phyloP scores from a whole-genome alignment of 2,888 invertebrate species.

The Drosophila quinaria region DNA sequence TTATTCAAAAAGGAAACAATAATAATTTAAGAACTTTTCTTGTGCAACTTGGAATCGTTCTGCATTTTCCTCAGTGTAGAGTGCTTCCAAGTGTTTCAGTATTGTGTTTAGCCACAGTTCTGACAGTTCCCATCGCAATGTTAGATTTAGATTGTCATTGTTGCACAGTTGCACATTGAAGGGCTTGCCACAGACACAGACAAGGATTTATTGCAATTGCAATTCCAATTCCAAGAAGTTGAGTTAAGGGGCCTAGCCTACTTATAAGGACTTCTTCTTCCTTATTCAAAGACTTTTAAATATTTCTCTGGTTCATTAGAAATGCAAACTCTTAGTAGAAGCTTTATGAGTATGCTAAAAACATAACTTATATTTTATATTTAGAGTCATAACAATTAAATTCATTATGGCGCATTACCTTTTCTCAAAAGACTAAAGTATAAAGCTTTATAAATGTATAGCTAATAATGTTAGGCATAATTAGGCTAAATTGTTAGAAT shows the following conservation, averaged over 20 bases:
- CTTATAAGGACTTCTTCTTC: not conserved
- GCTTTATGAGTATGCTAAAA: not conserved
- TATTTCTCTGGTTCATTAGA: not conserved
- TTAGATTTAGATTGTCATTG: constrained; percentile 3
- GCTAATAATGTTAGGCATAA: no score
- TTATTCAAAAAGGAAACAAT: no score
- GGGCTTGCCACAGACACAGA: constrained; percentile 10
- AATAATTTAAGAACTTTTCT: no score
- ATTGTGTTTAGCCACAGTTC: constrained; percentile 17
- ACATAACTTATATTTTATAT: no score
- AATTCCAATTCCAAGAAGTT: constrained; percentile 13
- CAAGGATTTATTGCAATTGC: constrained; percentile 21
- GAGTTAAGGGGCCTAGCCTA: constrained; percentile 8
- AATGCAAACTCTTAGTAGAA: not conserved
- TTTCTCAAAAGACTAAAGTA: not conserved
- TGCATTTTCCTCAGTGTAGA: no score
- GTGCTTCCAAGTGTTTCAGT: not conserved
- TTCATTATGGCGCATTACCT: not conserved
- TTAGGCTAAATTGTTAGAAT: no score
- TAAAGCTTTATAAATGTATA: no score
- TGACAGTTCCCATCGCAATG: constrained; percentile 11
- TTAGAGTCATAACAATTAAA: not conserved
- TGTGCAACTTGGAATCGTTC: no score
- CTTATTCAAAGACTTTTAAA: not conserved
- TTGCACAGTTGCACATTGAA: not conserved